Base-by-base conservation (phyloP, 2,113 vertebrate species). In the Noturus placidus region DNA sequence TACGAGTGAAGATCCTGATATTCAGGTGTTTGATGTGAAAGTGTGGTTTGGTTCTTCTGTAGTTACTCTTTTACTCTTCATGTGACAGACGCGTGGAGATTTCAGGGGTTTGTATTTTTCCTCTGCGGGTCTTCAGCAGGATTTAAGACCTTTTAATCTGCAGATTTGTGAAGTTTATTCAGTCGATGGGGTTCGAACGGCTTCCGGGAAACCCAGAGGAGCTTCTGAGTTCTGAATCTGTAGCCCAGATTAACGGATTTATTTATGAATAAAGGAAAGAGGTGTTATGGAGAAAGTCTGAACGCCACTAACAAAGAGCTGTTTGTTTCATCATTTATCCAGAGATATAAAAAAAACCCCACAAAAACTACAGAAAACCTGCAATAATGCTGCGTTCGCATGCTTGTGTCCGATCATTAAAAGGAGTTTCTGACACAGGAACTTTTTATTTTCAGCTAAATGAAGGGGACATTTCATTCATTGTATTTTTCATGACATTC, bases 141-240 rank as follows among this genome's bases (percentile, higher is more conserved):
- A 88, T 92, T 93, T 77, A 3, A 87, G 56, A 86, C 85, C 76
- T 90, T 90, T 90, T 89, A 89, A 89, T 88, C 92, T 88, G 80
- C 77, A 86, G 65, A 61, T 69, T 81, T 86, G 84, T 69, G 25
- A 77, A 91, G 91, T 93, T 93, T 88, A 91, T 80, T 91, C 88
- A 87, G 83, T 89, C 91, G 89, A 89, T 57, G 1, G 82, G 89
- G 92, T 92, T 92, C 86, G 59, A 79, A 63, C 52, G 77, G 89
- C 90, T 91, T 92, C 72, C 84, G 86, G 90, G 80, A 80, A 85
- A 86, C 91, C 92, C 91, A 63, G 57, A 89, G 88, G 90, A 91
- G 81, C 42, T 77, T 78, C 87, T 89, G 90, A 89, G 89, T 89
- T 87, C 91, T 93, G 90, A 92, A 88, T 94, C 74, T 88, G 85